Percentiles rank a stretch among this genome's conserved stretches.
phyloP scores from a whole-genome alignment of 2,888 invertebrate species.

The Cheilosia grossa region DNA sequence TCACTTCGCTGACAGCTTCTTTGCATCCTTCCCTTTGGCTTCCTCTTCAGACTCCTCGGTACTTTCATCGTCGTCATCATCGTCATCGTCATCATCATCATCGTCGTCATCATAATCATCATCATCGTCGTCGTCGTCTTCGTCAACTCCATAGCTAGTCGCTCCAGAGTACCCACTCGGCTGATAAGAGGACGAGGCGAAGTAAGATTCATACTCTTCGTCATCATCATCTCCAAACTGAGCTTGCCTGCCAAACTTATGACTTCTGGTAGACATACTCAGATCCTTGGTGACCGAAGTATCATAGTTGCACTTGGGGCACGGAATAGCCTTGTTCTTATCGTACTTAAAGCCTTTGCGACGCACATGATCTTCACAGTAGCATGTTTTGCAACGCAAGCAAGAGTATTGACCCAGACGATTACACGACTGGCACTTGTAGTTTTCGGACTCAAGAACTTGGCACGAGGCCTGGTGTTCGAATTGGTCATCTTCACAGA shows the following conservation, averaged over 20 bases:
- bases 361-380: constrained; percentile 97
- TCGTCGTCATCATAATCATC: constrained; percentile 81
- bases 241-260: constrained; percentile 95
- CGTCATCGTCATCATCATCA: constrained; percentile 78
- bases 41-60: constrained; percentile 76
- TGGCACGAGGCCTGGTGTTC: constrained; percentile 99
- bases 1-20: constrained; percentile 37
- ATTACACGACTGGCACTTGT: constrained; percentile 98
- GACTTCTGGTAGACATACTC: constrained; percentile 96
- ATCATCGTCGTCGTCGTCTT: constrained; percentile 84
- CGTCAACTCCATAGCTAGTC: constrained; percentile 77
- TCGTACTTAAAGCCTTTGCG: constrained; percentile 95
- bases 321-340: constrained; percentile 92
- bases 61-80: constrained; percentile 76
- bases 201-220: constrained; percentile 84
- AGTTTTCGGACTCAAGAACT: constrained; percentile 96
- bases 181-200: constrained; percentile 76
- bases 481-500: constrained; percentile 86
- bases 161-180: constrained; percentile 76
- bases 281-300: constrained; percentile 97
- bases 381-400: constrained; percentile 97
- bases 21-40: constrained; percentile 33
- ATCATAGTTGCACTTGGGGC: constrained; percentile 96
- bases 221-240: constrained; percentile 86
- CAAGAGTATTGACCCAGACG: constrained; percentile 97